Evolutionary conservation across 2,113 vertebrate species (phyloP).

Genomic region (Bombycilla garrulus): DNA sequence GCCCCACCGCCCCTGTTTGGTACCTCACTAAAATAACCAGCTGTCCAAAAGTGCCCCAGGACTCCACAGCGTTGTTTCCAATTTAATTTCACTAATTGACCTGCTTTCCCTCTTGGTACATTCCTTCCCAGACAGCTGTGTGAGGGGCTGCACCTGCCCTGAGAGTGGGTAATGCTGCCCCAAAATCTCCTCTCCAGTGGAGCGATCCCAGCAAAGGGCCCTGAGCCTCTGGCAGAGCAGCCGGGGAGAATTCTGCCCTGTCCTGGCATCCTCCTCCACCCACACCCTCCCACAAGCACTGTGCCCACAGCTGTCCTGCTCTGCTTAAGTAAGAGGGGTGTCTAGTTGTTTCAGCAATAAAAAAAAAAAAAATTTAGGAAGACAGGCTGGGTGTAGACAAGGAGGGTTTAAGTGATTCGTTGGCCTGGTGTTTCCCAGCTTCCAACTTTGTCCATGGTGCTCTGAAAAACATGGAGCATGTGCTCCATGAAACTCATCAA

Average conservation of each 20-base stretch:
- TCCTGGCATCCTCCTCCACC: neutral
- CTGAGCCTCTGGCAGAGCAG: neutral
- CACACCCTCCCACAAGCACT: neutral
- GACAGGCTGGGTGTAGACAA: neutral
- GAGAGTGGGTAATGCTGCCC: neutral
- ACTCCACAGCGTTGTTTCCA: neutral
- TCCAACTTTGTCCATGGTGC: neutral
- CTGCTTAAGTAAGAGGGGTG: neutral
- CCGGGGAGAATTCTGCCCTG: neutral
- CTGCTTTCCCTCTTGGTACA: neutral
- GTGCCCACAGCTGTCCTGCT: fast-evolving
- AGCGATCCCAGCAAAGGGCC: neutral
- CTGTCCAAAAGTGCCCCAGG: neutral
- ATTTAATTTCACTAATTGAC: neutral
- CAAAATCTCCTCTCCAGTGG: neutral
- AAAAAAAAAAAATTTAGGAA: neutral
- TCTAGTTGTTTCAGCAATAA: neutral
- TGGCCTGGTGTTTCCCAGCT: neutral
- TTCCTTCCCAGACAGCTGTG: neutral
- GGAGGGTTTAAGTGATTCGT: neutral
- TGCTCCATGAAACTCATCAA: neutral
- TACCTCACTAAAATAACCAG: neutral
- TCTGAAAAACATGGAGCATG: neutral
- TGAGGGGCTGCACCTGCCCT: neutral
- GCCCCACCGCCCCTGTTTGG: neutral